These are phyloP conservation scores for Carposina sasakii DNA, from an alignment of 1,140 invertebrate genomes.

Conservation along the genomic window DNA sequence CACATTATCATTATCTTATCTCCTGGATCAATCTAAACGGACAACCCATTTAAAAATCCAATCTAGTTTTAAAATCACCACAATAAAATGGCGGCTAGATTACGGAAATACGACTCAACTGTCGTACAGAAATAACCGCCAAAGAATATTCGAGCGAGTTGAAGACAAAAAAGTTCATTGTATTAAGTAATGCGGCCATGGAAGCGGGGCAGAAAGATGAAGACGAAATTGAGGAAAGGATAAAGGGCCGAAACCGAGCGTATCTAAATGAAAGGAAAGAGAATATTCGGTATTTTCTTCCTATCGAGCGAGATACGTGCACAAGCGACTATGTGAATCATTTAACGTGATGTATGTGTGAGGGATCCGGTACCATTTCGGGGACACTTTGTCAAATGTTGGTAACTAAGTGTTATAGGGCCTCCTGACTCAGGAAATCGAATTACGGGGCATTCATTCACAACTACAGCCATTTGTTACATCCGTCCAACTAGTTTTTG, in stretches of 20 bases:
- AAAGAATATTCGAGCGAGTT: conserved; percentile 22
- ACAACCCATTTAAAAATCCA: too few species aligned
- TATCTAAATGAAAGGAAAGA: conserved; percentile 36
- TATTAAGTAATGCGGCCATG: conserved; percentile 31
- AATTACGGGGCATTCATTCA: too few species aligned
- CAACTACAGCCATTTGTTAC: too few species aligned
- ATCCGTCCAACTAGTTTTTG: too few species aligned
- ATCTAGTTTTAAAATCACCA: too few species aligned
- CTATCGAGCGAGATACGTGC: conserved; percentile 26
- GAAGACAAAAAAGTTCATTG: conserved; percentile 29
- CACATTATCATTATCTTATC: too few species aligned
- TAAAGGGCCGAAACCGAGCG: conserved; percentile 25
- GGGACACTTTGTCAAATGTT: conserved; percentile 13
- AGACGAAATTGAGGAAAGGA: conserved; percentile 27
- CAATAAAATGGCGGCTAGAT: too few species aligned
- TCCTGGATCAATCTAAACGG: too few species aligned
- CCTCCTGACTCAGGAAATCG: too few species aligned
- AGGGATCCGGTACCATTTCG: conserved; percentile 10
- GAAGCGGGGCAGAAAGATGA: conserved; percentile 19
- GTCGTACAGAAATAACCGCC: conserved; percentile 14
- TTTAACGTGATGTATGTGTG: conserved; percentile 32
- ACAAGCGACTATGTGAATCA: too few species aligned
- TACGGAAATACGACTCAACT: conserved; percentile 9
- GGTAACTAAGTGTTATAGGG: too few species aligned
- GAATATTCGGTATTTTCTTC: conserved; percentile 24